Percentiles rank a stretch among this genome's conserved stretches.
Evolutionary conservation across 2,797 vertebrate species (phyloP).

Genomic region (Austrolebias charrua): DNA sequence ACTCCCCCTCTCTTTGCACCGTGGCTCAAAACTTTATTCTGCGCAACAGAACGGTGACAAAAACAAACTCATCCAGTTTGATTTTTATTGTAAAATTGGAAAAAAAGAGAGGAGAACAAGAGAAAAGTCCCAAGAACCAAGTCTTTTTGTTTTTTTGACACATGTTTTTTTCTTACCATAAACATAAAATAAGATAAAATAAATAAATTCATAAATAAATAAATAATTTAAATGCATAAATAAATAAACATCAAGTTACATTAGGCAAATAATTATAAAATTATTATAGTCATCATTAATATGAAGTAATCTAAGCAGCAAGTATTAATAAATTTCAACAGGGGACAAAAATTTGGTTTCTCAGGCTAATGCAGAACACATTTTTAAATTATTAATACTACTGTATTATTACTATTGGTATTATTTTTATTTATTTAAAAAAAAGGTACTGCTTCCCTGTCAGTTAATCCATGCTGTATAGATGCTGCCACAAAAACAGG

Average conservation of each 20-base stretch:
- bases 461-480: conserved; percentile 79
- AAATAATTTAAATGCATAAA: conserved; percentile 45
- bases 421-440: conserved; percentile 46
- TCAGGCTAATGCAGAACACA: conserved; percentile 82
- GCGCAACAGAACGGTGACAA: conserved; percentile 36
- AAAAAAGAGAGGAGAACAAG: conserved; percentile 87
- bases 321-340: conserved; percentile 82
- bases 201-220: conserved; percentile 58
- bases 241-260: conserved; percentile 67
- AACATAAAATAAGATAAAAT: conserved; percentile 68
- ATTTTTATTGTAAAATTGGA: conserved; percentile 90
- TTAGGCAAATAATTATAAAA: conserved; percentile 75
- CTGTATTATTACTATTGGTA: conserved; percentile 18
- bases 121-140: conserved; percentile 85
- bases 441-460: conserved; percentile 79
- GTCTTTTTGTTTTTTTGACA: conserved; percentile 82
- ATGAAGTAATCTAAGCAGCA: conserved; percentile 83
- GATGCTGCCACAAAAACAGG: conserved; percentile 74
- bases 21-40: conserved; percentile 14
- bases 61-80: conserved; percentile 72
- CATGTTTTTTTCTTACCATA: conserved; percentile 81
- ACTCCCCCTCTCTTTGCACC: conserved; percentile 36
- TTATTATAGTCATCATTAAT: conserved; percentile 76
- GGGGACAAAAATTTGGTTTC: conserved; percentile 82
- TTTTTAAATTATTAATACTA: conserved; percentile 45